Evolutionary conservation across 2,113 vertebrate species (phyloP), one percentile per base, ranked within the genome.

Genomic region (Phoenicopterus ruber): DNA sequence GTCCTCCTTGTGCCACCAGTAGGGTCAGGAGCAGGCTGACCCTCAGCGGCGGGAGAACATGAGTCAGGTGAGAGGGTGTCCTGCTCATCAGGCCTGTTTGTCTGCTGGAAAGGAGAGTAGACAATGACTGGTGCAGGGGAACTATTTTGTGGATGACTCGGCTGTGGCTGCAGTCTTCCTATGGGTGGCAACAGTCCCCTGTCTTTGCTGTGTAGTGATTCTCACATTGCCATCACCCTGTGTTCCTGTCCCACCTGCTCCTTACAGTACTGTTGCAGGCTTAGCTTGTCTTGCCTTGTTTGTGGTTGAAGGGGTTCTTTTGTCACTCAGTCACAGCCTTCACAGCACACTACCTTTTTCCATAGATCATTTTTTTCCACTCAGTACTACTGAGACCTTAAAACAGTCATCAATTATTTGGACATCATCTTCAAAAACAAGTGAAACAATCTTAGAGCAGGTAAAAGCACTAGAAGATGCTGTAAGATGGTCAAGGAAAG

Each of bases 21-120:
- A 89, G 94, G 86, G 90, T 50, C 59, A 79, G 90, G 70, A 93
- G 78, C 82, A 79, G 73, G 65, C 90, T 93, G 96, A 74, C 61
- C 78, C 70, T 58, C 31, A 38, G 67, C 73, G 84, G 82, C 3
- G 0, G 40, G 34, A 84, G 78, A 13, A 36, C 3, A 0, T n/a
- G 71, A 93, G 78, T 79, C 94, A 93, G 74, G 54, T 63, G 70
- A 90, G 84, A 93, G 85, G 87, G 44, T 18, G 78, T 78, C 52
- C 57, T 31, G 32, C 74, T 63, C 5, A 2, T 59, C 63, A 83
- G 77, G 67, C 61, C 4, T 32, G 58, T 78, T 57, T 89, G 65
- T 58, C 29, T 63, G 73, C 87, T 40, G 44, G 72, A 36, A 10
- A 54, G 61, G 13, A 81, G 49, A 62, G 78, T 7, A 32, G 66